These are phyloP conservation scores for Dicentrarchus labrax DNA, from an alignment of 2,113 vertebrate genomes.

Conservation along the genomic window DNA sequence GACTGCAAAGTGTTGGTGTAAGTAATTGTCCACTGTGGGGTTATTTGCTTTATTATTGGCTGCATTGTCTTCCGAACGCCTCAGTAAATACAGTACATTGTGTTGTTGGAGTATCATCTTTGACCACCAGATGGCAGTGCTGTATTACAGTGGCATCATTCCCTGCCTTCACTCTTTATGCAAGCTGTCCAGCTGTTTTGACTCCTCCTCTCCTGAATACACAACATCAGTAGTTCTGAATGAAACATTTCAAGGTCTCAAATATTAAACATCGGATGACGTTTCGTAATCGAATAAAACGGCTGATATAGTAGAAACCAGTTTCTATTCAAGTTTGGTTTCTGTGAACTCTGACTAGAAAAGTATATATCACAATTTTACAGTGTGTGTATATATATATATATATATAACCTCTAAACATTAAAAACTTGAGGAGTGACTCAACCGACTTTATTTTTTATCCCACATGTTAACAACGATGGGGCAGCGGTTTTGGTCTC, in stretches of 20 bases:
- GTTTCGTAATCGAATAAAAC: constrained; percentile 31
- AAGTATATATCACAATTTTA: constrained; percentile 4
- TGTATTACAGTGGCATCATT: constrained; percentile 39
- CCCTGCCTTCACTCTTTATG: background rate
- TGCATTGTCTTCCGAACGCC: background rate
- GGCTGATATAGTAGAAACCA: constrained; percentile 16
- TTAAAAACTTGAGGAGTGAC: constrained; percentile 26
- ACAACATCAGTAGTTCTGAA: constrained; percentile 58
- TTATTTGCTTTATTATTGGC: constrained; percentile 37
- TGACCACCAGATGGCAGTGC: constrained; percentile 71
- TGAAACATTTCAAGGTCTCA: constrained; percentile 42
- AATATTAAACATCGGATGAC: constrained; percentile 43
- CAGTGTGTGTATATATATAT: background rate
- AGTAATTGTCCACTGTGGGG: constrained; percentile 2
- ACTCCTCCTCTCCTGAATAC: background rate
- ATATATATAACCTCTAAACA: constrained; percentile 36
- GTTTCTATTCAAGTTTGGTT: constrained; percentile 57
- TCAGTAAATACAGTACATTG: constrained; percentile 12
- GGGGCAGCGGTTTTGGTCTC: constrained; percentile 32
- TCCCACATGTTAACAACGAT: constrained; percentile 36
- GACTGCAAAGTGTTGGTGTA: background rate
- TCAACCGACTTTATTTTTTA: constrained; percentile 25
- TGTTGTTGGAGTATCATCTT: background rate
- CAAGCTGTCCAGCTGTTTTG: constrained; percentile 1
- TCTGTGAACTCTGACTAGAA: constrained; percentile 18